These are phyloP conservation scores for Leptodirus hochenwartii DNA, from an alignment of 2,888 invertebrate species.

Conservation along the genomic window DNA sequence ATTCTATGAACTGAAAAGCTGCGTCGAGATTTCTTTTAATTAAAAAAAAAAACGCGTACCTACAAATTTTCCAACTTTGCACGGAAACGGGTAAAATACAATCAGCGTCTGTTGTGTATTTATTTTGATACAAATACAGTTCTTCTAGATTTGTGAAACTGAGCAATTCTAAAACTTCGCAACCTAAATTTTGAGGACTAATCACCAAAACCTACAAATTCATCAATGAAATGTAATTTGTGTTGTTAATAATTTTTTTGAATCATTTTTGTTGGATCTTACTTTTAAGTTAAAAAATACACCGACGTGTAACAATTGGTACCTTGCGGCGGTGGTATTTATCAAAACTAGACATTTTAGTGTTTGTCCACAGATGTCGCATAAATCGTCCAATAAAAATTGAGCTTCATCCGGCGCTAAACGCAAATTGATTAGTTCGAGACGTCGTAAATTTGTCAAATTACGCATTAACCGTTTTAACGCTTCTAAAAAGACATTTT, in stretches of 20 bases:
- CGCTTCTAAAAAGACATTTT: conserved; percentile 22
- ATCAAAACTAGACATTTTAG: conserved; percentile 46
- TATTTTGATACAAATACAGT: conserved; percentile 56
- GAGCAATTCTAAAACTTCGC: conserved; percentile 47
- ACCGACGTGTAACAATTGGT: conserved; percentile 54
- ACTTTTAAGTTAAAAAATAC: conserved; percentile 56
- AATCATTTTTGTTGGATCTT: conserved; percentile 12
- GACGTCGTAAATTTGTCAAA: conserved; percentile 37
- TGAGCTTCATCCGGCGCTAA: conserved; percentile 51
- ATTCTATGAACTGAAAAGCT: too few relatives aligned
- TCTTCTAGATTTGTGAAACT: conserved; percentile 45
- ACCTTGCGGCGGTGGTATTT: conserved; percentile 51
- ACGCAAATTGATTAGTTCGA: conserved; percentile 57
- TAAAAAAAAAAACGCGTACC: too few relatives aligned
- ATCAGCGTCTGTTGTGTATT: conserved; percentile 39
- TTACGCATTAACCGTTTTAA: conserved; percentile 49
- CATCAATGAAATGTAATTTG: background rate
- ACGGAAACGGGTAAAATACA: conserved; percentile 31
- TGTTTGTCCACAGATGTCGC: conserved; percentile 41
- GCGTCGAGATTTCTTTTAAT: too few relatives aligned
- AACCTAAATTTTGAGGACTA: conserved; percentile 57
- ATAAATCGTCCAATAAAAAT: conserved; percentile 53
- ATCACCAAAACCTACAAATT: conserved; percentile 36
- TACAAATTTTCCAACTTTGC: conserved; percentile 29
- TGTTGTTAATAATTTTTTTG: too few relatives aligned